phyloP scores from a whole-genome alignment of 2,888 invertebrate genomes.

The Nemotelus nigrinus region DNA sequence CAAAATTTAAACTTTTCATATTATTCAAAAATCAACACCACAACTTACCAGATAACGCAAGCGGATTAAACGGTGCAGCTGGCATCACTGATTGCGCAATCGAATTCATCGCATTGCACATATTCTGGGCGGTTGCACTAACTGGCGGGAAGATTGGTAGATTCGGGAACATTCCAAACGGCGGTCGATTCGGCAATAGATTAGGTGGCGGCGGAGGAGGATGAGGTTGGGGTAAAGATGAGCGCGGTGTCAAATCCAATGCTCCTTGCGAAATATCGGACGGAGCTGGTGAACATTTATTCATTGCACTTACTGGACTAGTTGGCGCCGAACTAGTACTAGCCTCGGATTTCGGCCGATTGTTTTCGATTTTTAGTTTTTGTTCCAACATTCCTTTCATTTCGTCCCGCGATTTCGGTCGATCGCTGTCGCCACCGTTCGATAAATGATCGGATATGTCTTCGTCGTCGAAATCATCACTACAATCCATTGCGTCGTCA shows the following conservation, averaged over 20 bases:
- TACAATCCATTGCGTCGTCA: conserved; percentile 64
- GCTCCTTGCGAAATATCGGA: conserved; percentile 69
- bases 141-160: conserved; percentile 64
- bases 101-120: conserved; percentile 82
- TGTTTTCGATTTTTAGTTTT: conserved; percentile 61
- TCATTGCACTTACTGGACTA: conserved; percentile 57
- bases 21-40: not conserved
- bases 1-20: too few relatives aligned
- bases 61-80: conserved; percentile 87
- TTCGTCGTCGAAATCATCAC: conserved; percentile 62
- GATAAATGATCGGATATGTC: conserved; percentile 63
- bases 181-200: conserved; percentile 56
- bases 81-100: conserved; percentile 83
- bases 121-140: conserved; percentile 72
- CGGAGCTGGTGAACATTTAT: conserved; percentile 63
- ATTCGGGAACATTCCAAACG: conserved; percentile 64
- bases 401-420: conserved; percentile 62
- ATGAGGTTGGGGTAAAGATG: conserved; percentile 56
- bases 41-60: conserved; percentile 76
- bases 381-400: conserved; percentile 63
- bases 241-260: conserved; percentile 69
- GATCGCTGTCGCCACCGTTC: conserved; percentile 59
- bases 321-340: conserved; percentile 59
- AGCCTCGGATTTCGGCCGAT: conserved; percentile 56
- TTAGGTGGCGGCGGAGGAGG: conserved; percentile 52